These are phyloP conservation scores for Cosmia pyralina DNA, from an alignment of 2,888 invertebrate species.

Conservation along the genomic window DNA sequence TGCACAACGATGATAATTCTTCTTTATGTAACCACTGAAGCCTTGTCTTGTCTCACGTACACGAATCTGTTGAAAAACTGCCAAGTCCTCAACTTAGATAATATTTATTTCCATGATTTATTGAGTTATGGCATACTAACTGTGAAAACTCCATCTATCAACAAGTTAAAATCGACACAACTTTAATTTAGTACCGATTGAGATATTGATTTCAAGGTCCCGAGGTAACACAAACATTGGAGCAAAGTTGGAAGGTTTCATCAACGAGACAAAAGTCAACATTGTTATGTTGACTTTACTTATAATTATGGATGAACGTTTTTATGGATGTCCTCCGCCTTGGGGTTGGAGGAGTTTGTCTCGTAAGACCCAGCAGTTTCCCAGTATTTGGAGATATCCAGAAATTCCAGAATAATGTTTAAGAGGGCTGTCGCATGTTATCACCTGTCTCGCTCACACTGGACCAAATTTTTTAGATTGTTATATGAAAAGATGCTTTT, in stretches of 20 bases:
- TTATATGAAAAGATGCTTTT: too few relatives aligned
- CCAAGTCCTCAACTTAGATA: conserved; percentile 46
- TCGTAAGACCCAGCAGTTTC: too few relatives aligned
- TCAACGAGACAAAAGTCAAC: too few relatives aligned
- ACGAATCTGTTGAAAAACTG: conserved; percentile 53
- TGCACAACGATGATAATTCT: background rate
- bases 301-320: background rate
- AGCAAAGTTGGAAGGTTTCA: background rate
- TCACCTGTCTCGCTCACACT: too few relatives aligned
- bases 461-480: too few relatives aligned
- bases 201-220: conserved; percentile 1
- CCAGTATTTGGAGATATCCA: background rate
- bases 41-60: conserved; percentile 50
- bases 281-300: too few relatives aligned
- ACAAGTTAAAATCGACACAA: conserved; percentile 34
- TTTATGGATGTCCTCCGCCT: background rate
- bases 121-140: conserved; percentile 27
- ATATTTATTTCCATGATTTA: conserved; percentile 48
- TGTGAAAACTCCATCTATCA: conserved; percentile 19
- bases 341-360: background rate
- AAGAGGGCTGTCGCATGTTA: too few relatives aligned
- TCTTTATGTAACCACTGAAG: conserved; percentile 42
- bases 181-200: background rate
- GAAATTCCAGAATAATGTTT: background rate
- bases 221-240: background rate